Evolutionary conservation across 2,113 vertebrate species (phyloP), one percentile per base, ranked within the genome.

Genomic region (Chamaetylas fuelleborni): DNA sequence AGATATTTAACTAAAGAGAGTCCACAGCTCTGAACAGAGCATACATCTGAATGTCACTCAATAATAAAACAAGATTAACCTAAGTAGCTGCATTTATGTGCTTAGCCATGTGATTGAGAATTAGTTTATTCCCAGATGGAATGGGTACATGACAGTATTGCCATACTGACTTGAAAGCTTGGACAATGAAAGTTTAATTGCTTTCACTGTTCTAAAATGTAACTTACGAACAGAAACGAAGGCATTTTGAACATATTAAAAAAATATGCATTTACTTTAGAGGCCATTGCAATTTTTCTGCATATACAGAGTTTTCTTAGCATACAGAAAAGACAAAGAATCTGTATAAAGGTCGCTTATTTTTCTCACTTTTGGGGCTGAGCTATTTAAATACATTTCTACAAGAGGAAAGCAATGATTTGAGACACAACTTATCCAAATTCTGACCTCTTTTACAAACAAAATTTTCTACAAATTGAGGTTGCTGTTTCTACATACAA

Each of bases 51-150:
- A 93, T 94, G 88, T 81, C 72, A 91, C 38, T 91, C 77, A 94
- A 51, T 93, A 87, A 89, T 86, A 92, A 90, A 93, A 77, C 38
- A 86, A 92, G 91, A 84, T 94, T 78, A 84, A 88, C 47, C 24
- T 66, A 81, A 83, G 51, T n/a, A 96, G 34, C 34, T 64, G 33
- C 34, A 84, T 92, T 86, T 93, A 67, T 84, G 86, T 93, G 31
- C 92, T 97, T 90, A 83, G 51, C 69, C 29, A 5, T 66, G 48
- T 91, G 92, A 84, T 36, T 93, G 69, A 95, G 65, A 90, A 92
- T 91, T 91, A 86, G 38, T 36, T 60, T 92, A 74, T 81, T 95
- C 80, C 76, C 65, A 60, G 12, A 36, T 60, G 56, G 72, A 92
- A 81, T 19, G 25, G 17, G 65, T 74, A 23, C 51, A 84, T 65